Base-by-base conservation (phyloP, 2,113 vertebrate genomes). In the Myotis yumanensis region DNA sequence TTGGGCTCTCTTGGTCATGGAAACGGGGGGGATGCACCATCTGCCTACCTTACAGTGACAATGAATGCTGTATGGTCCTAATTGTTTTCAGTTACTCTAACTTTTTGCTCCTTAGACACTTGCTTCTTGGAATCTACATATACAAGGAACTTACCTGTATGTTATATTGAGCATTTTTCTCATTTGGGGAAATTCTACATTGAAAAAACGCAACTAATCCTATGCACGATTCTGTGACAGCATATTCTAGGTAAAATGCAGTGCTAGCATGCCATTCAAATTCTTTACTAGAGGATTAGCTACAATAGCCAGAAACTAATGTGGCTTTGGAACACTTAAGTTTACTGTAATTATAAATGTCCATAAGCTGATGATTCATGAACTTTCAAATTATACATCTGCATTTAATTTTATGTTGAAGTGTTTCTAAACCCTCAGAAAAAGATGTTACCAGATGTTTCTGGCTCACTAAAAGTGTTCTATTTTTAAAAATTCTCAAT, bases 341-440 rank as follows among this genome's bases (percentile, higher is more conserved):
- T 92, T 97, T 95, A 54, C 91, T 93, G 46, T 87, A 97, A 97
- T 96, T 96, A 96, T 92, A 97, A 97, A 89, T 95, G 86, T 83
- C 83, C 66, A 92, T 89, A 96, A 94, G 59, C 79, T 76, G 86
- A 96, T 96, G 96, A 97, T 96, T 96, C 95, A 96, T 62, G 66
- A 96, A 94, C 82, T 95, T 91, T 96, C 89, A 94, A 96, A 91
- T 97, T 96, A 96, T 90, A 96, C 96, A 97, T 95, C 95, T 96
- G 95, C 11, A 4, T 94, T 97, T 93, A 91, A 97, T 97, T 97
- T 97, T 84, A 77, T 85, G 71, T 94, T 93, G 94, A 94, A 96
- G 80, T 93, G 76, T 89, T 94, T 96, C 93, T 87, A 96, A 96
- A 94, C 88, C 87, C 84, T 96, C 64, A 69, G 96, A 91, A 95